Percentiles rank a stretch among this genome's conserved stretches.
These are phyloP conservation scores for Drosophila busckii DNA, from an alignment of 1,140 invertebrate species.

Conservation along the genomic window DNA sequence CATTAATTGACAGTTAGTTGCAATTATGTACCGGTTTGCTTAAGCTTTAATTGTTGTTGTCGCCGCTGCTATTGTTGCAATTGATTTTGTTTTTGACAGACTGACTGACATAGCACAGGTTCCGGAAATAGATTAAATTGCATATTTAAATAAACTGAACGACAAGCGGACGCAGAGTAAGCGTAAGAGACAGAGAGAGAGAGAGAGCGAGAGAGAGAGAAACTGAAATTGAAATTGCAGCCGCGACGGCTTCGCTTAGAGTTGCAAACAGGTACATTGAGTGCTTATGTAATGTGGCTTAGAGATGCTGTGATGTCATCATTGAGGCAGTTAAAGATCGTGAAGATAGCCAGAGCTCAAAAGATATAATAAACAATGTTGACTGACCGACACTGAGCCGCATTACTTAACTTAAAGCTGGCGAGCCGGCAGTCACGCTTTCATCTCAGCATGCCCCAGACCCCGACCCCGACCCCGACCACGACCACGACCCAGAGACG, in stretches of 20 bases:
- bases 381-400: too few species aligned
- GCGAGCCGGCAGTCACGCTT: background rate
- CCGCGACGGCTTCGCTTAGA: constrained; percentile 45
- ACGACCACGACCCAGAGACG: too few species aligned
- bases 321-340: constrained; percentile 21
- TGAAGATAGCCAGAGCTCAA: too few species aligned
- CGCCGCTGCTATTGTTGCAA: background rate
- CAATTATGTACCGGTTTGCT: too few species aligned
- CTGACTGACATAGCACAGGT: constrained; percentile 14
- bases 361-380: constrained; percentile 13
- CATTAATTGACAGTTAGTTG: too few species aligned
- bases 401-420: background rate
- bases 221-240: constrained; percentile 1
- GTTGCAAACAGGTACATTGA: constrained; percentile 69
- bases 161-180: constrained; percentile 30
- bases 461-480: too few species aligned
- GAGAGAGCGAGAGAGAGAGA: too few species aligned
- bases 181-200: too few species aligned
- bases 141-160: constrained; percentile 68
- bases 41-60: background rate
- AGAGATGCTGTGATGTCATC: constrained; percentile 32
- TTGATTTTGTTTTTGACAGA: constrained; percentile 13
- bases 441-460: too few species aligned
- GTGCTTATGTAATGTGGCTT: constrained; percentile 66
- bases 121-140: constrained; percentile 38